Evolutionary conservation across 2,888 invertebrate genomes (phyloP), one percentile per base, ranked within the genome.

Genomic region (Cactoblastis cactorum): DNA sequence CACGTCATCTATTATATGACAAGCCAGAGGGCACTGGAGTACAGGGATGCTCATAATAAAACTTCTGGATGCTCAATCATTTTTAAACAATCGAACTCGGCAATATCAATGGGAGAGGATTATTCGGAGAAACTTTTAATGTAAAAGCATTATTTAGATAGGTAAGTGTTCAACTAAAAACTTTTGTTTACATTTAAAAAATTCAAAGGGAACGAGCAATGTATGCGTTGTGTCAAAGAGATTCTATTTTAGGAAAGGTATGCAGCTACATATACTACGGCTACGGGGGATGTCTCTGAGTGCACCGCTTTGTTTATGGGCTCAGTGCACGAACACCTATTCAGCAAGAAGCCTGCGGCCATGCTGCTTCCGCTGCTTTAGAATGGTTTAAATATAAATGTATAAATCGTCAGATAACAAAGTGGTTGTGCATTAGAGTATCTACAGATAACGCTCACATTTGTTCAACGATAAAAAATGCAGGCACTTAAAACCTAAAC

Each of bases 1-100:
- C 71, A 76, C 77, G 77, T 83, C 80, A 83, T 83, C 79, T 78
- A 74, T 80, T 79, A 79, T 77, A 78, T 80, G 78, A 78, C 79
- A 73, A 72, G 69, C 69, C 59, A 65, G 58, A 65, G 58, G 62
- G 65, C 59, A 37, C 51, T n/a, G 50, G 60, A 63, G 24, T 59
- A 65, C 59, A 62, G 59, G 62, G 65, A 57, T 49, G 41, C 19
- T 11, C n/a, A 57, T 62, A 59, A 58, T 57, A 58, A 52, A 56
- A 59, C 54, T 57, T 28, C 12, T 59, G 58, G 62, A 59, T 53
- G 58, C 55, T 56, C 52, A 57, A 68, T 65, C 60, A 56, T 59
- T 60, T 64, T 56, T 49, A 58, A 58, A 57, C 46, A 18, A 56
- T 58, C 39, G 56, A 71, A 67, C 53, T 67, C 61, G 71, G 70